Evolutionary conservation across 2,113 vertebrate genomes (phyloP).

Genomic region (Indicator maculatus): DNA sequence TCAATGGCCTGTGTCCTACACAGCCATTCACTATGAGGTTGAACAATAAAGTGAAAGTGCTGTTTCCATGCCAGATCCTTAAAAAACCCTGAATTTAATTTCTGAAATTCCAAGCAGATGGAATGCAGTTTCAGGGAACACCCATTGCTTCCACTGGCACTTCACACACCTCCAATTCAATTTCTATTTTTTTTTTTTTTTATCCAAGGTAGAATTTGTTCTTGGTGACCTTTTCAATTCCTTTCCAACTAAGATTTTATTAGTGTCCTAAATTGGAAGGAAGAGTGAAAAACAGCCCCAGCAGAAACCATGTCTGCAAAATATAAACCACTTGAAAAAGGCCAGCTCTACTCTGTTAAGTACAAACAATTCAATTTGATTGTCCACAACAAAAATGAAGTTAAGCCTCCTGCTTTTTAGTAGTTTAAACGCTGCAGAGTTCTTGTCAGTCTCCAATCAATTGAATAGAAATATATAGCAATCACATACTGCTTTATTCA

Average conservation of each 20-base stretch:
- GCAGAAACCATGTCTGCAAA: not conserved
- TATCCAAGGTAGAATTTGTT: not conserved
- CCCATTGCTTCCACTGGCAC: not conserved
- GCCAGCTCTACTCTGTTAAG: not conserved
- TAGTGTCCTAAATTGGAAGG: not conserved
- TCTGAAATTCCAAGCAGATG: not conserved
- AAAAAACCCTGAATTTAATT: not conserved
- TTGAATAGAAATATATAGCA: not conserved
- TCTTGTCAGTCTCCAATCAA: constrained; percentile 31
- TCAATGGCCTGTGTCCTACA: not conserved
- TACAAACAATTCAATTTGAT: not conserved
- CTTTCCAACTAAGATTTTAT: not conserved
- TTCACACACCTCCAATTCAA: not conserved
- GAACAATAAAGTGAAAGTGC: not conserved
- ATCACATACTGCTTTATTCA: not conserved
- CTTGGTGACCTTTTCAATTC: not conserved
- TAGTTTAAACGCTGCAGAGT: not conserved
- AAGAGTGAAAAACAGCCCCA: not conserved
- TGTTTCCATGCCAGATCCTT: not conserved
- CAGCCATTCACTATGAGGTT: not conserved
- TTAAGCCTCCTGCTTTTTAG: not conserved
- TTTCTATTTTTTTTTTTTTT: not conserved
- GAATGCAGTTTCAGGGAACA: not conserved
- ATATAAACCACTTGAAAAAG: not conserved
- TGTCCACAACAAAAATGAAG: not conserved